These are phyloP conservation scores for Sphinx pinastri DNA, from an alignment of 2,888 invertebrate species.

Conservation along the genomic window DNA sequence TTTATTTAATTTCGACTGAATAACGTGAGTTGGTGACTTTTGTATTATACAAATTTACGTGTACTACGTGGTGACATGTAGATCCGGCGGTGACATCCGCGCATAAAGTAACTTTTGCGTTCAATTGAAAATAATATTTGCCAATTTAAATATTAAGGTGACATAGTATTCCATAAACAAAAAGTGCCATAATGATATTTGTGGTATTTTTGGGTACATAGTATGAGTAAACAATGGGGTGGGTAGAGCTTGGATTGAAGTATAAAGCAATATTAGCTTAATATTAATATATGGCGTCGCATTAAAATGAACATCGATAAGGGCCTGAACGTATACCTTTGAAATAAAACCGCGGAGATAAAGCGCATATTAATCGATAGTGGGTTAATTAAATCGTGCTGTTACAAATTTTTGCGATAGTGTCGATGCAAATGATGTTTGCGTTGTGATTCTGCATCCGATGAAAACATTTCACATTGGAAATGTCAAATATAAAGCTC, in stretches of 20 bases:
- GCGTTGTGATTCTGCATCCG: constrained; percentile 34
- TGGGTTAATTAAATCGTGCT: constrained; percentile 53
- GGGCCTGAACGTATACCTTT: constrained; percentile 30
- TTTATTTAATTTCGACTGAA: too few relatives aligned
- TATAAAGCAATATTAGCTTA: not conserved
- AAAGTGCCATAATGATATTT: too few relatives aligned
- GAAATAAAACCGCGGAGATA: constrained; percentile 37
- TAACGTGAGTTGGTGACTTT: too few relatives aligned
- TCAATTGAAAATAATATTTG: too few relatives aligned
- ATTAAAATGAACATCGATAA: constrained; percentile 13
- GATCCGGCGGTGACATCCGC: too few relatives aligned
- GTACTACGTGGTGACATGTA: too few relatives aligned
- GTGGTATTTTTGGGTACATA: not conserved
- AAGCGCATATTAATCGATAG: constrained; percentile 43
- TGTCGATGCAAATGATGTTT: constrained; percentile 58
- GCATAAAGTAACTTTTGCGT: too few relatives aligned
- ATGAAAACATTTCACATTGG: constrained; percentile 38
- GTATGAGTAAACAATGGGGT: constrained; percentile 2
- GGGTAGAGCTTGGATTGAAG: not conserved
- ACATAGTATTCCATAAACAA: not conserved
- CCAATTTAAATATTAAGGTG: too few relatives aligned
- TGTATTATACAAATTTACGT: too few relatives aligned
- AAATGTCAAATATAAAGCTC: constrained; percentile 10
- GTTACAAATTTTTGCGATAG: constrained; percentile 47
- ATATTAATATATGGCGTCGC: not conserved